Percentiles rank a stretch among this genome's conserved stretches.
These are phyloP conservation scores for Apistogramma diplotaenia DNA, from an alignment of 2,113 vertebrate species.

Conservation along the genomic window DNA sequence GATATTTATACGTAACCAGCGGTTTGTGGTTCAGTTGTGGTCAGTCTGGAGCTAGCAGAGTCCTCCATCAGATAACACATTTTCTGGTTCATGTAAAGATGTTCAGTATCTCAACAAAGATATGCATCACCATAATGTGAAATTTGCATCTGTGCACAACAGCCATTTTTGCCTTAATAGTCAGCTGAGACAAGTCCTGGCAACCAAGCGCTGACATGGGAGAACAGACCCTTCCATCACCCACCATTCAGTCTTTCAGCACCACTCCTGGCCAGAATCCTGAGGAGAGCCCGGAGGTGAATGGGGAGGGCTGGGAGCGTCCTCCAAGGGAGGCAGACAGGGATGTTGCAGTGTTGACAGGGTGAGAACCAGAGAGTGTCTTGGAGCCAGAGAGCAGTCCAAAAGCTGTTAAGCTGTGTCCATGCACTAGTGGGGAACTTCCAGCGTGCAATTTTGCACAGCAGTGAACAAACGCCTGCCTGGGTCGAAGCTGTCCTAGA, in stretches of 20 bases:
- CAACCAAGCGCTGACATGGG: conserved; percentile 58
- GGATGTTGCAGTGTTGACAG: conserved; percentile 59
- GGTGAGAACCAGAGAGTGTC: conserved; percentile 57
- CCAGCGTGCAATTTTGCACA: neutral
- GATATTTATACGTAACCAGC: conserved; percentile 63
- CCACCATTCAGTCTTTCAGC: conserved; percentile 76
- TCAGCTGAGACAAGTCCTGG: conserved; percentile 17
- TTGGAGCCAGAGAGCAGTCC: conserved; percentile 3
- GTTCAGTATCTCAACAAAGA: conserved; percentile 74
- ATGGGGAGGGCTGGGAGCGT: conserved; percentile 16
- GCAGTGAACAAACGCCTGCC: neutral
- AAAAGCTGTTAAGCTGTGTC: conserved; percentile 9
- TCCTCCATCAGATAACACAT: conserved; percentile 84
- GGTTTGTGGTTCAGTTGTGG: conserved; percentile 35
- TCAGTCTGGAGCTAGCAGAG: conserved; percentile 78
- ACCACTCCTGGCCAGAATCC: conserved; percentile 66
- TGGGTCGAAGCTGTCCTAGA: neutral
- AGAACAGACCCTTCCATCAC: conserved; percentile 56
- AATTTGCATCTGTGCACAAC: conserved; percentile 71
- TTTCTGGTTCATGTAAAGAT: conserved; percentile 89
- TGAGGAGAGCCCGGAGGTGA: conserved; percentile 44
- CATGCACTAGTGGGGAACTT: neutral
- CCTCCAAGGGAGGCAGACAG: conserved; percentile 26
- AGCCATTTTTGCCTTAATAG: conserved; percentile 46
- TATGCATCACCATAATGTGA: conserved; percentile 79